phyloP scores from a whole-genome alignment of 1,140 invertebrate genomes.

The Lutraria rhynchaena region DNA sequence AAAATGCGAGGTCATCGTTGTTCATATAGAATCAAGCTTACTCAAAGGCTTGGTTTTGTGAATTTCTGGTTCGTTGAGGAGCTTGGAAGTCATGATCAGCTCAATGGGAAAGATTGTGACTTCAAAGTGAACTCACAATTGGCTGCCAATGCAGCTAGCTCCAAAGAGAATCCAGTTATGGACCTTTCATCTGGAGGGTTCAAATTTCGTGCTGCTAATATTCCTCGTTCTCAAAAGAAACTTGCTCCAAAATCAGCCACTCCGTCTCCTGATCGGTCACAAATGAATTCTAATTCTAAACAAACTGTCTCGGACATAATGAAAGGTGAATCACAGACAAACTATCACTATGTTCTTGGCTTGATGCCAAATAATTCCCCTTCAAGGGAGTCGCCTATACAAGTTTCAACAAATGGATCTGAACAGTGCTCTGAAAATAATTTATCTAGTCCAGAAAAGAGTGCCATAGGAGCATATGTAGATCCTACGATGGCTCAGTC shows the following conservation, averaged over 20 bases:
- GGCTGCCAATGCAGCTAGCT: background rate
- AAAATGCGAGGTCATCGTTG: conserved; percentile 78
- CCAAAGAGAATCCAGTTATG: conserved; percentile 28
- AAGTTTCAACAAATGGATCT: background rate
- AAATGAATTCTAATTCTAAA: background rate
- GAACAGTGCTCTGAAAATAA: background rate
- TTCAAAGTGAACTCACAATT: conserved; percentile 55
- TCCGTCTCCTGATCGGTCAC: conserved; percentile 7
- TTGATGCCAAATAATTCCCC: conserved; percentile 37
- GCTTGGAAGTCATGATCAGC: conserved; percentile 74
- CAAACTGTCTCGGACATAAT: conserved; percentile 19
- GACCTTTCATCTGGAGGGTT: conserved; percentile 25
- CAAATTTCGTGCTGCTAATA: conserved; percentile 26
- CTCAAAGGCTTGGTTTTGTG: conserved; percentile 77
- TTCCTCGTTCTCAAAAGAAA: conserved; percentile 30
- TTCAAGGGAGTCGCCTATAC: conserved; percentile 16
- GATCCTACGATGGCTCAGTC: background rate
- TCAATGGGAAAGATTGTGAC: conserved; percentile 54
- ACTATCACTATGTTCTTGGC: conserved; percentile 55
- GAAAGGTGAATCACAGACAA: conserved; percentile 20
- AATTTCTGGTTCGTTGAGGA: conserved; percentile 79
- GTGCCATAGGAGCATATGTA: conserved; percentile 18
- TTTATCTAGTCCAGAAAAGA: conserved; percentile 38
- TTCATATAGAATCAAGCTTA: conserved; percentile 77
- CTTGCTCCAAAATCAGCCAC: conserved; percentile 28